phyloP scores from a whole-genome alignment of 2,797 vertebrate genomes.

The Eulemur mongoz region DNA sequence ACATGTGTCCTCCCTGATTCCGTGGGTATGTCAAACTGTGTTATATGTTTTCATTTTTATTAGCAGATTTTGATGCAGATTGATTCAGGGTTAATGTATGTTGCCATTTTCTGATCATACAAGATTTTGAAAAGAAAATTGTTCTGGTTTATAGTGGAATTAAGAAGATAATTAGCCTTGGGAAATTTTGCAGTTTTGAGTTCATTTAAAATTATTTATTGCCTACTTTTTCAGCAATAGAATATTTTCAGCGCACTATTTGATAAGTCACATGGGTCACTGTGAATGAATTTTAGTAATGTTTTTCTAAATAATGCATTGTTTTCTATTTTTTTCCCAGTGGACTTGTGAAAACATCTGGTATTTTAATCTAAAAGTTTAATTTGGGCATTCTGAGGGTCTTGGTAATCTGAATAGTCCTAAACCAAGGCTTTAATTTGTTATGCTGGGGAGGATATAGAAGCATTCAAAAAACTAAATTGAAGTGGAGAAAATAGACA shows the following conservation, averaged over 20 bases:
- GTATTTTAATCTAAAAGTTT: slow-evolving; percentile 34
- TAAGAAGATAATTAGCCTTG: not conserved
- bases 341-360: not conserved
- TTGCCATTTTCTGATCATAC: slow-evolving; percentile 25
- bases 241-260: not conserved
- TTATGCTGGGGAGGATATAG: not conserved
- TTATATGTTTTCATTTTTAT: not conserved
- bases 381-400: not conserved
- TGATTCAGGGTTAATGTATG: not conserved
- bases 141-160: not conserved
- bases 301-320: not conserved
- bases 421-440: not conserved
- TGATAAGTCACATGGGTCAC: not conserved
- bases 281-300: not conserved
- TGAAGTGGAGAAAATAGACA: not conserved
- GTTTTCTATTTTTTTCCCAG: not conserved
- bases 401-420: not conserved
- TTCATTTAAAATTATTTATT: not conserved
- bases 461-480: slow-evolving; percentile 21
- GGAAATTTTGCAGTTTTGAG: slow-evolving; percentile 30
- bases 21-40: slow-evolving; percentile 87
- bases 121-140: not conserved
- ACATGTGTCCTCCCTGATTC: slow-evolving; percentile 90
- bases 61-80: not conserved
- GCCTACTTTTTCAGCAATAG: not conserved